Evolutionary conservation across 2,797 vertebrate genomes (phyloP).

Genomic region (Crenichthys baileyi): DNA sequence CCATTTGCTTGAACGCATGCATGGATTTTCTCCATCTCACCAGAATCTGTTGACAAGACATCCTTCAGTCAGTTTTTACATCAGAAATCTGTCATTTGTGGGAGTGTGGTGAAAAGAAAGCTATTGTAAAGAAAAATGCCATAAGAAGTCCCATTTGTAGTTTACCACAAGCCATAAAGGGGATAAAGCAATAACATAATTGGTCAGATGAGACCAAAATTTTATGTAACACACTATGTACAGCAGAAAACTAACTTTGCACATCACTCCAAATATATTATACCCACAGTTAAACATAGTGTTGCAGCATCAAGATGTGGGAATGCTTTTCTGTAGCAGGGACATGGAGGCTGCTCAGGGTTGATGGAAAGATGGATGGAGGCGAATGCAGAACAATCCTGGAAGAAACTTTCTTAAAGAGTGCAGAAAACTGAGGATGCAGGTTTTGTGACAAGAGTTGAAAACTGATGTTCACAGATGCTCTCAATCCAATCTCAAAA

Average conservation of each 20-base stretch:
- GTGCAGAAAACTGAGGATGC: no score
- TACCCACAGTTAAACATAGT: no score
- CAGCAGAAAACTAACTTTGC: no score
- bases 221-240: no score
- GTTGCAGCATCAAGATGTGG: no score
- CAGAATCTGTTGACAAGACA: neutral
- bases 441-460: neutral
- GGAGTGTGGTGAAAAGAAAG: neutral
- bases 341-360: no score
- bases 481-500: no score
- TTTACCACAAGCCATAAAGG: neutral
- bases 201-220: neutral
- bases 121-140: neutral
- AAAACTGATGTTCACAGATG: neutral
- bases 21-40: neutral
- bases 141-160: neutral
- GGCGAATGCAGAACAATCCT: no score
- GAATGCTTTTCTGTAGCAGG: no score
- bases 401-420: no score
- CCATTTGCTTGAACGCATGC: neutral
- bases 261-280: no score
- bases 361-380: no score
- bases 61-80: neutral
- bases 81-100: neutral
- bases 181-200: neutral